phyloP scores from a whole-genome alignment of 2,888 invertebrate species.

The Iselma pallidipennis region DNA sequence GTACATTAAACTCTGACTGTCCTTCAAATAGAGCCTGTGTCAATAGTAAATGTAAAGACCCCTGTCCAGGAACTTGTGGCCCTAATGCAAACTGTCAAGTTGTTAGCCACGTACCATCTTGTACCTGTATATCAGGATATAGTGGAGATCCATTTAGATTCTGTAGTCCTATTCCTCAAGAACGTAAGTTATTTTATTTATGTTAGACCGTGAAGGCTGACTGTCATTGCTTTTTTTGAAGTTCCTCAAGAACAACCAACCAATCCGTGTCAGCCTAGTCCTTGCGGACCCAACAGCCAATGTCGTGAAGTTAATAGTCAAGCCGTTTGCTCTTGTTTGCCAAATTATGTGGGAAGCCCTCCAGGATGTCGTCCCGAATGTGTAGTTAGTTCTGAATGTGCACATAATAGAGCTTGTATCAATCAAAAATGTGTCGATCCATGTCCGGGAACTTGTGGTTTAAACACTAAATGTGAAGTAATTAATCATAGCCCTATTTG shows the following conservation, averaged over 20 bases:
- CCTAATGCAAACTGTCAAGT: constrained; percentile 74
- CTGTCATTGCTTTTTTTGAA: too few species aligned
- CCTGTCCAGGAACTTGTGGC: constrained; percentile 77
- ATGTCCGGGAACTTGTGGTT: constrained; percentile 63
- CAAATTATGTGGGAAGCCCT: constrained; percentile 58
- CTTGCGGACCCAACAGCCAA: constrained; percentile 58
- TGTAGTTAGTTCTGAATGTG: constrained; percentile 59
- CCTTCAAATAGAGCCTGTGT: constrained; percentile 70
- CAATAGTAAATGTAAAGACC: constrained; percentile 74
- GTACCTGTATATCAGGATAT: constrained; percentile 59
- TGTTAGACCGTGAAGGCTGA: too few species aligned
- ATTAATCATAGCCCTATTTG: constrained; percentile 65
- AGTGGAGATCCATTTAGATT: constrained; percentile 59
- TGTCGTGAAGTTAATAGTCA: constrained; percentile 57
- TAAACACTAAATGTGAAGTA: constrained; percentile 70
- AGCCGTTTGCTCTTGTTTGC: constrained; percentile 58
- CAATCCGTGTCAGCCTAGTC: constrained; percentile 54
- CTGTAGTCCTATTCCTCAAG: constrained; percentile 54
- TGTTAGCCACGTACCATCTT: constrained; percentile 69
- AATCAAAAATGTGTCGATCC: constrained; percentile 60
- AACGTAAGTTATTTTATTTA: too few species aligned
- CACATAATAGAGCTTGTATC: constrained; percentile 58
- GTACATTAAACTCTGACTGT: constrained; percentile 71
- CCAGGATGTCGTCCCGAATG: constrained; percentile 60
- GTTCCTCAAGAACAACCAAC: too few species aligned